phyloP scores from a whole-genome alignment of 2,888 invertebrate species.

The Chaetoderma sp. region DNA sequence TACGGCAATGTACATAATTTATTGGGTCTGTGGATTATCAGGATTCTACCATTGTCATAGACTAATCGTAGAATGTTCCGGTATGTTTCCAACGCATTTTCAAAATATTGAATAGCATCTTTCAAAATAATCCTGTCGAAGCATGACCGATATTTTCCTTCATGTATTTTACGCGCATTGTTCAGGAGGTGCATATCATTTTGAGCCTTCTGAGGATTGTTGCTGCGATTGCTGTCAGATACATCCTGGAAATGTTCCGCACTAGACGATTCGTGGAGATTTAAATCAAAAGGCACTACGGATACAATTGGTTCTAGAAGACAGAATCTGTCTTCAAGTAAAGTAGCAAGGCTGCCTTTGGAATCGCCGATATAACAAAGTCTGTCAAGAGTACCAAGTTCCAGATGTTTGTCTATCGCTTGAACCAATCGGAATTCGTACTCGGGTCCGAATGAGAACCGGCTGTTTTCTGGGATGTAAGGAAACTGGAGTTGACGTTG shows the following conservation, averaged over 20 bases:
- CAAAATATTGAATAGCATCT: slow-evolving; percentile 58
- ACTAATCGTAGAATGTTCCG: slow-evolving; percentile 54
- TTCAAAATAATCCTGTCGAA: slow-evolving; percentile 62
- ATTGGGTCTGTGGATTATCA: slow-evolving; percentile 61
- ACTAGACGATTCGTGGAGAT: slow-evolving; percentile 61
- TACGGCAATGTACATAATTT: slow-evolving; percentile 60
- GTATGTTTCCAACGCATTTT: slow-evolving; percentile 52
- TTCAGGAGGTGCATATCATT: slow-evolving; percentile 27
- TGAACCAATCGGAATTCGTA: slow-evolving; percentile 58
- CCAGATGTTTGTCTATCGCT: slow-evolving; percentile 59
- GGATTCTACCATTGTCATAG: slow-evolving; percentile 48
- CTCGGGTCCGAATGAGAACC: slow-evolving; percentile 52
- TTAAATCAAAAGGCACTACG: slow-evolving; percentile 61
- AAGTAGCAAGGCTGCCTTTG: slow-evolving; percentile 54
- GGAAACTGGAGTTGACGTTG: slow-evolving; percentile 52
- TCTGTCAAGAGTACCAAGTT: slow-evolving; percentile 58
- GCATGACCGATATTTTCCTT: no score
- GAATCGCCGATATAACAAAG: slow-evolving; percentile 63
- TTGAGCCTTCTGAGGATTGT: slow-evolving; percentile 46
- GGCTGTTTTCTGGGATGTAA: slow-evolving; percentile 38
- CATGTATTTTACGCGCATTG: slow-evolving; percentile 30
- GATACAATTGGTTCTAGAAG: slow-evolving; percentile 57
- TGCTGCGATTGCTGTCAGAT: slow-evolving; percentile 47
- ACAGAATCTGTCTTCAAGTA: slow-evolving; percentile 57
- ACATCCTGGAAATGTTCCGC: no score